These are phyloP conservation scores for Shinisaurus crocodilurus DNA, from an alignment of 2,113 vertebrate species.

Conservation along the genomic window DNA sequence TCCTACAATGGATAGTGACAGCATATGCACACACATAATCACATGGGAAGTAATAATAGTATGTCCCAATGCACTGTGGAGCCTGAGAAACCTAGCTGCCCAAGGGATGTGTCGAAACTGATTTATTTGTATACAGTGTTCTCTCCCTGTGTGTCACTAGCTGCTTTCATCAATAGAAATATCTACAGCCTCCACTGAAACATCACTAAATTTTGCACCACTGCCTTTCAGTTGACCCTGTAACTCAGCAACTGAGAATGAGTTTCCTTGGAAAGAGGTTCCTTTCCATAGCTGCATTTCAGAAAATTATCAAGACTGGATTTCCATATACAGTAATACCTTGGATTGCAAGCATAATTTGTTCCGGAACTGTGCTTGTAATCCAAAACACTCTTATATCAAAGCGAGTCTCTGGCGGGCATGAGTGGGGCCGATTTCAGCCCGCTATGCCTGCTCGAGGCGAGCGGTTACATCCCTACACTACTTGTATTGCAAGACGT, in stretches of 20 bases:
- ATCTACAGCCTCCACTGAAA: slow-evolving; percentile 8
- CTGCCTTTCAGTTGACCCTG: slow-evolving; percentile 28
- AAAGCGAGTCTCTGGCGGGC: too few relatives aligned
- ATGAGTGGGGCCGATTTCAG: too few relatives aligned
- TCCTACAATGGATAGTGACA: slow-evolving; percentile 72
- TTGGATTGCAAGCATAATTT: too few relatives aligned
- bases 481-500: too few relatives aligned
- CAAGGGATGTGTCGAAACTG: slow-evolving; percentile 72
- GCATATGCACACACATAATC: slow-evolving; percentile 67
- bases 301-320: neutral
- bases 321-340: slow-evolving; percentile 36
- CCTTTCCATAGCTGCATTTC: slow-evolving; percentile 2
- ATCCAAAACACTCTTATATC: too few relatives aligned
- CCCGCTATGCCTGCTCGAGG: too few relatives aligned
- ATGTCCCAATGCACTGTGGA: slow-evolving; percentile 49
- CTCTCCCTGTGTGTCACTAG: slow-evolving; percentile 53
- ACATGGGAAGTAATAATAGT: slow-evolving; percentile 69
- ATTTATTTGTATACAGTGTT: slow-evolving; percentile 63
- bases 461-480: too few relatives aligned
- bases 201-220: slow-evolving; percentile 15
- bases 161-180: slow-evolving; percentile 63
- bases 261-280: slow-evolving; percentile 30
- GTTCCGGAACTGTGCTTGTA: too few relatives aligned
- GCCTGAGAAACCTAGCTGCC: slow-evolving; percentile 63
- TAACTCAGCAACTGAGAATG: slow-evolving; percentile 16